These are phyloP conservation scores for Eira barbara DNA, from an alignment of 2,113 vertebrate genomes.

Conservation along the genomic window DNA sequence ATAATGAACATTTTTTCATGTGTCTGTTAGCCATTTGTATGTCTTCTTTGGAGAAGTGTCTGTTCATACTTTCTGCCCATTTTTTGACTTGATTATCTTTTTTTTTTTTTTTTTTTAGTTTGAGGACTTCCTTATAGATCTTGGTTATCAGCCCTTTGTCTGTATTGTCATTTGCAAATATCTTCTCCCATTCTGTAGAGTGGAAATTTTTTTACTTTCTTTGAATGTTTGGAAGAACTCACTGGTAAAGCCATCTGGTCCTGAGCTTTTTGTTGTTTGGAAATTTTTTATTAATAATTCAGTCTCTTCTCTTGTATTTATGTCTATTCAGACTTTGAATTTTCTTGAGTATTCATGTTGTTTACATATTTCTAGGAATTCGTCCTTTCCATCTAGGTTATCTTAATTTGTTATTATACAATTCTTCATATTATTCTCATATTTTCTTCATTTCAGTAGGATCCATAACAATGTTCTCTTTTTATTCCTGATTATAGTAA, in stretches of 20 bases:
- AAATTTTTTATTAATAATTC: not conserved
- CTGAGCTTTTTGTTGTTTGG: not conserved
- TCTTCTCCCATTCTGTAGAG: too few relatives aligned
- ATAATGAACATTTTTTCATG: too few relatives aligned
- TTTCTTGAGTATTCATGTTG: not conserved
- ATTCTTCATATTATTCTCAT: not conserved
- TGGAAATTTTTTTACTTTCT: not conserved
- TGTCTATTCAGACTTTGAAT: not conserved
- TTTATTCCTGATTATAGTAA: not conserved
- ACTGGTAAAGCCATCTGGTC: not conserved
- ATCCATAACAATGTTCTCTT: not conserved
- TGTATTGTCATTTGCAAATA: too few relatives aligned
- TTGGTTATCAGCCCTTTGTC: too few relatives aligned
- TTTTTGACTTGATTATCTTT: too few relatives aligned
- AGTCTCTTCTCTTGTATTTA: not conserved
- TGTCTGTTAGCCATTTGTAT: too few relatives aligned
- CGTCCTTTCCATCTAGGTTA: not conserved
- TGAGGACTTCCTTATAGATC: too few relatives aligned
- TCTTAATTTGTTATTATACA: not conserved
- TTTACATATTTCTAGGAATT: not conserved
- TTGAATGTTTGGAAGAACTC: not conserved
- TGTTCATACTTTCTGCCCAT: too few relatives aligned
- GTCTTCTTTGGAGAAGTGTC: too few relatives aligned
- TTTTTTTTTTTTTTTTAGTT: too few relatives aligned
- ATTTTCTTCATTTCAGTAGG: not conserved